phyloP scores from a whole-genome alignment of 2,113 vertebrate genomes.

The Caracal caracal region DNA sequence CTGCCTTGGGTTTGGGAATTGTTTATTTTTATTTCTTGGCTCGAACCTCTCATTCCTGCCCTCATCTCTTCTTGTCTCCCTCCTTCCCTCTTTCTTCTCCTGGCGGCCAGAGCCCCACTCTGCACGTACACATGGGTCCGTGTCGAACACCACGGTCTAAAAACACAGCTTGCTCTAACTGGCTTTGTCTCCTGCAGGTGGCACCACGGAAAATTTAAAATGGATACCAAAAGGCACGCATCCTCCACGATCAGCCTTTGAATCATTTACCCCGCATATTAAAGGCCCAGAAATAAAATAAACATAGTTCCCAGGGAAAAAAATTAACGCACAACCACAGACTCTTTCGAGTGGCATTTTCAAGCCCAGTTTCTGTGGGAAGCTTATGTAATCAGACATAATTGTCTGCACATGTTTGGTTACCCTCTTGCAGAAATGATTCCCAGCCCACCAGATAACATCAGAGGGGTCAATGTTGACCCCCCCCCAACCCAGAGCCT shows the following conservation, averaged over 20 bases:
- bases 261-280: conserved; percentile 79
- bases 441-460: conserved; percentile 79
- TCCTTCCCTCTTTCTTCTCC: background rate
- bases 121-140: conserved; percentile 13
- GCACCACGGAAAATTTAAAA: conserved; percentile 62
- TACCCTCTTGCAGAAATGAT: conserved; percentile 83
- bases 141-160: conserved; percentile 65
- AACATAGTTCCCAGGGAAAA: conserved; percentile 60
- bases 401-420: conserved; percentile 86
- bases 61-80: background rate
- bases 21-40: conserved; percentile 68
- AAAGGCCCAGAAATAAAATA: conserved; percentile 84
- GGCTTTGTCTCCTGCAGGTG: conserved; percentile 75
- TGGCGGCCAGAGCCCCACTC: background rate
- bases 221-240: conserved; percentile 78
- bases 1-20: conserved; percentile 13
- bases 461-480: conserved; percentile 63
- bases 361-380: conserved; percentile 75
- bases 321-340: conserved; percentile 81
- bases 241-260: conserved; percentile 74
- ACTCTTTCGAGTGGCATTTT: conserved; percentile 84
- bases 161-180: conserved; percentile 59
- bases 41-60: conserved; percentile 36
- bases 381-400: conserved; percentile 85
- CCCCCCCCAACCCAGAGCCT: background rate